Conservation (phyloP, 1,140 invertebrate species). For the Zaprionus taronus region DNA sequence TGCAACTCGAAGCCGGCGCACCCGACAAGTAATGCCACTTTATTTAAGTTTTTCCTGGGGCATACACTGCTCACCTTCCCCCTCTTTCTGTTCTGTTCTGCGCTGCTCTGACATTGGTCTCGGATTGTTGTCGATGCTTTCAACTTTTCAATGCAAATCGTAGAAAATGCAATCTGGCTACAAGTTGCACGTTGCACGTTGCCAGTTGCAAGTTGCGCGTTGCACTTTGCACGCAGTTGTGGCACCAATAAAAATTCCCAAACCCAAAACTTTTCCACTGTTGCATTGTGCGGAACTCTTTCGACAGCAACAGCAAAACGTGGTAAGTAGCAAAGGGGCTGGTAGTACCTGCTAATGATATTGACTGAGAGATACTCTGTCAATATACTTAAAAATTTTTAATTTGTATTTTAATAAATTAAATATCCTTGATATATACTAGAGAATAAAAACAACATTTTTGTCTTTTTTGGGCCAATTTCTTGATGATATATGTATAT, state of each 20-base stretch:
- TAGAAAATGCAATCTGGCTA: conserved; percentile 6
- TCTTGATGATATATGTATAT: too few species aligned
- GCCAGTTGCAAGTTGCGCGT: conserved; percentile 13
- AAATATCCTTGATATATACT: too few species aligned
- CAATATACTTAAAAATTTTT: not conserved
- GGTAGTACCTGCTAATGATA: not conserved
- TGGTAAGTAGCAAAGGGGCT: not conserved
- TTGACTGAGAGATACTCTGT: not conserved
- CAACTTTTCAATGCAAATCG: conserved; percentile 44
- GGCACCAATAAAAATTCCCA: conserved; percentile 35
- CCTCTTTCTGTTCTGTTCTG: not conserved
- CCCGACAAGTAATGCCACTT: conserved; percentile 70
- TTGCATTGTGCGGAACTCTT: conserved; percentile 5
- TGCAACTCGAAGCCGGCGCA: conserved; percentile 16
- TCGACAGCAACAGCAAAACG: not conserved
- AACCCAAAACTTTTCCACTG: conserved; percentile 22
- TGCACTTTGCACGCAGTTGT: conserved; percentile 40
- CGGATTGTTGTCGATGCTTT: conserved; percentile 26
- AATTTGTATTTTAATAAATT: too few species aligned
- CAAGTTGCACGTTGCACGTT: conserved; percentile 24
- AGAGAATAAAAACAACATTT: too few species aligned
- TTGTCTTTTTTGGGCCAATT: too few species aligned
- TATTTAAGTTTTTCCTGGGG: conserved; percentile 64
- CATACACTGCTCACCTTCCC: conserved; percentile 22
- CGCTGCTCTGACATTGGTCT: conserved; percentile 10